Evolutionary conservation across 92 coral and sea anemone genomes (phyloP).

Genomic region (Bergia sp.): DNA sequence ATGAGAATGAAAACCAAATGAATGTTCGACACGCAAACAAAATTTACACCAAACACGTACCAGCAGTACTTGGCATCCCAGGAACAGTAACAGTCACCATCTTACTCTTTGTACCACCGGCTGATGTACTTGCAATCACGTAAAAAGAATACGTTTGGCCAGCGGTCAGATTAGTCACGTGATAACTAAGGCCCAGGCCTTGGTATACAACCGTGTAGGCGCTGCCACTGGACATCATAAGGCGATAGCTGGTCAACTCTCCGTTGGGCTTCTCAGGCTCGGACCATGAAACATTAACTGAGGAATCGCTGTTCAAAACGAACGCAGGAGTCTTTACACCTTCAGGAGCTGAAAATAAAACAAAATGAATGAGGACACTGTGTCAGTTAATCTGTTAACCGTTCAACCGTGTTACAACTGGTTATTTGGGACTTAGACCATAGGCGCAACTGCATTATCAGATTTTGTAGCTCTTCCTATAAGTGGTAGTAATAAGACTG

Average conservation of each 20-base stretch:
- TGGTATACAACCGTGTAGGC: conserved; percentile 40
- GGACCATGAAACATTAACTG: conserved; percentile 57
- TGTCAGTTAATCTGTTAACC: too few species aligned
- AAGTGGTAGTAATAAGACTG: too few species aligned
- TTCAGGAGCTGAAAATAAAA: conserved; percentile 45
- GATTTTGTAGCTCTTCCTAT: too few species aligned
- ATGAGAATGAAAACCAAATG: too few species aligned
- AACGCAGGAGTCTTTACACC: conserved; percentile 53
- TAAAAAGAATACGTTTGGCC: conserved; percentile 55
- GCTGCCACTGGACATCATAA: conserved; percentile 52
- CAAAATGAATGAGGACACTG: background rate
- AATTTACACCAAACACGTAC: background rate
- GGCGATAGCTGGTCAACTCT: conserved; percentile 47
- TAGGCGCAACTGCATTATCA: too few species aligned
- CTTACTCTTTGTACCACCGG: conserved; percentile 50
- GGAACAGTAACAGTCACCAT: background rate
- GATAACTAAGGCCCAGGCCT: conserved; percentile 45
- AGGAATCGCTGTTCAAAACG: conserved; percentile 40
- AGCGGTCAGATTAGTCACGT: conserved; percentile 64
- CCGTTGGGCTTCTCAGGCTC: conserved; percentile 55
- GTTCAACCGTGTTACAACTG: too few species aligned
- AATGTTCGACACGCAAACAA: too few species aligned
- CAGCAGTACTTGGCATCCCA: background rate
- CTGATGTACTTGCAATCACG: conserved; percentile 61
- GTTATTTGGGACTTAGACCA: too few species aligned